phyloP scores from a whole-genome alignment of 2,797 vertebrate genomes.

The Pseudochirops corinnae region DNA sequence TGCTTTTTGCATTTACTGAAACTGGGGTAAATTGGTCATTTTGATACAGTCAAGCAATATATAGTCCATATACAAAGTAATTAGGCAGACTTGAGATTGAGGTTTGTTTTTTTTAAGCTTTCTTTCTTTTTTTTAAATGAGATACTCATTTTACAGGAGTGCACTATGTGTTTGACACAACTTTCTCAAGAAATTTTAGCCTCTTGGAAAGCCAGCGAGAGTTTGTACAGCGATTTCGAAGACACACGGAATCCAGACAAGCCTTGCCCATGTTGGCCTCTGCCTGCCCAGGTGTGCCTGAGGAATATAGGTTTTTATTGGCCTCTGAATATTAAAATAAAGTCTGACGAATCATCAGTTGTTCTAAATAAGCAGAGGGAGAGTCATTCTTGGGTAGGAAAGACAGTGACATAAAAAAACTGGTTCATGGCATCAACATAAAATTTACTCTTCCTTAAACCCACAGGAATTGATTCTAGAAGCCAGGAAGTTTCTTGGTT shows the following conservation, averaged over 20 bases:
- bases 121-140: not conserved
- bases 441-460: not conserved
- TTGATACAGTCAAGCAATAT: not conserved
- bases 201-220: slow-evolving; percentile 95
- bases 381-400: not conserved
- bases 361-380: not conserved
- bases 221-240: slow-evolving; percentile 91
- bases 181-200: slow-evolving; percentile 96
- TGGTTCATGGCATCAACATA: not conserved
- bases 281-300: slow-evolving; percentile 92
- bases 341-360: too few relatives aligned
- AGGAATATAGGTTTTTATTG: not conserved
- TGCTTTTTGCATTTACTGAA: not conserved
- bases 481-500: not conserved
- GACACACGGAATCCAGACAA: slow-evolving; percentile 85
- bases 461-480: not conserved
- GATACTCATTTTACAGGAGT: slow-evolving; percentile 87
- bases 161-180: slow-evolving; percentile 94
- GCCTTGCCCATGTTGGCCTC: slow-evolving; percentile 94
- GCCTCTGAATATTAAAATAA: not conserved
- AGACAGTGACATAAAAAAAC: not conserved
- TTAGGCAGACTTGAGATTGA: not conserved
- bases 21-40: not conserved
- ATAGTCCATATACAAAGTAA: not conserved
- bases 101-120: accelerated